Percentiles rank a stretch among this genome's conserved stretches.
These are phyloP conservation scores for Galeopsomyia nigrocyanea DNA, from an alignment of 2,888 invertebrate genomes.

Conservation along the genomic window DNA sequence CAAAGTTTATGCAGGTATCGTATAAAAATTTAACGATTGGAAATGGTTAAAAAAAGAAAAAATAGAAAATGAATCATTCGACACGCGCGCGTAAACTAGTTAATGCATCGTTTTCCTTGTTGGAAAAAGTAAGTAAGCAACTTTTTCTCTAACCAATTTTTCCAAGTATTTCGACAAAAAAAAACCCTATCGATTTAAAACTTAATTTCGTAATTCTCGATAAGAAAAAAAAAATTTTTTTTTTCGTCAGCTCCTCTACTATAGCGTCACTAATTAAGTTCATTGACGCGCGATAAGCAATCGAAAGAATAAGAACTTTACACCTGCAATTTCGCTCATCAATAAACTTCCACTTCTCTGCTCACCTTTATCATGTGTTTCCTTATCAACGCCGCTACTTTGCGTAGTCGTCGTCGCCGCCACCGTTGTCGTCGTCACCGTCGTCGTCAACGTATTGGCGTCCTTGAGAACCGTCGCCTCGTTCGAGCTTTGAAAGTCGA, in stretches of 20 bases:
- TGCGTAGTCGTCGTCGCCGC: neutral
- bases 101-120: too few species aligned
- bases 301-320: neutral
- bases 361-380: constrained; percentile 31
- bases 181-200: neutral
- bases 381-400: neutral
- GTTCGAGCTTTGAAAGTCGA: constrained; percentile 55
- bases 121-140: too few species aligned
- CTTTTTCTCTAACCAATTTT: too few species aligned
- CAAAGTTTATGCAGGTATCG: too few species aligned
- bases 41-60: too few species aligned
- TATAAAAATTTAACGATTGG: too few species aligned
- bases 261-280: neutral
- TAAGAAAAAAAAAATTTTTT: neutral
- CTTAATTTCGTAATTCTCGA: neutral
- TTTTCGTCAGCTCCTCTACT: neutral
- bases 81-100: too few species aligned
- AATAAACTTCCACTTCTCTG: neutral
- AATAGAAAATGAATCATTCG: too few species aligned
- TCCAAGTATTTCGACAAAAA: neutral
- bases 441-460: neutral
- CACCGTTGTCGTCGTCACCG: too few species aligned
- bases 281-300: neutral
- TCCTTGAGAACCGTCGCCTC: constrained; percentile 38
- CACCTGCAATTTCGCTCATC: too few species aligned